Percentiles rank a stretch among this genome's conserved stretches.
phyloP scores from a whole-genome alignment of 2,797 vertebrate species.

The Centropyge bicolor region DNA sequence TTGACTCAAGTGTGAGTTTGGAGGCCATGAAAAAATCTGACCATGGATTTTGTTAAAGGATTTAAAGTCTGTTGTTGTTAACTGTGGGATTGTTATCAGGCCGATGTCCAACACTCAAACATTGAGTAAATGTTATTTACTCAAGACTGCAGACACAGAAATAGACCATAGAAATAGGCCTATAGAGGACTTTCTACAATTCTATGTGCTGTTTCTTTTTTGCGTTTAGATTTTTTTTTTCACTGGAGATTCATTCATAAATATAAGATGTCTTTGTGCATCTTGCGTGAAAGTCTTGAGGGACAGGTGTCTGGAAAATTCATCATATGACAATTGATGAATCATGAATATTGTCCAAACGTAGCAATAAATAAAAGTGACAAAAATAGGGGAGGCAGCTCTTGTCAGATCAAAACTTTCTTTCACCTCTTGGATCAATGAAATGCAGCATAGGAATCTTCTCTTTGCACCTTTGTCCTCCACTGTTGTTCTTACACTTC shows the following conservation, averaged over 20 bases:
- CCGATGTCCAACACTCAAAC: background rate
- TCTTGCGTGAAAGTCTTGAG: background rate
- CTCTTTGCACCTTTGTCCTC: too few relatives aligned
- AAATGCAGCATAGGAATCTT: background rate
- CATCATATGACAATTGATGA: background rate
- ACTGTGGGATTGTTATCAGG: background rate
- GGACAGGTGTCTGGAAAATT: background rate
- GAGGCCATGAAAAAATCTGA: background rate
- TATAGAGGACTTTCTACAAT: background rate
- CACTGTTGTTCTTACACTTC: too few relatives aligned
- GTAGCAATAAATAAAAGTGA: too few relatives aligned
- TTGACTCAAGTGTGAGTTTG: background rate
- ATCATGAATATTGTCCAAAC: background rate
- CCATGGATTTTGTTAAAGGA: background rate
- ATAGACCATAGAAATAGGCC: background rate
- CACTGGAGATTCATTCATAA: background rate
- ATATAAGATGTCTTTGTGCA: background rate
- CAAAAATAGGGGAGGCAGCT: too few relatives aligned
- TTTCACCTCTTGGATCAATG: too few relatives aligned
- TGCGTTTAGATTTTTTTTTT: conserved; percentile 16
- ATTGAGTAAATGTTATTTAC: background rate
- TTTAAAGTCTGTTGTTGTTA: background rate
- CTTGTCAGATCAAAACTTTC: too few relatives aligned
- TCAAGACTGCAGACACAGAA: background rate
- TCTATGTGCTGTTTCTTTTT: background rate